phyloP scores from a whole-genome alignment of 1,140 invertebrate species.

The Caenorhabditis tropicalis region DNA sequence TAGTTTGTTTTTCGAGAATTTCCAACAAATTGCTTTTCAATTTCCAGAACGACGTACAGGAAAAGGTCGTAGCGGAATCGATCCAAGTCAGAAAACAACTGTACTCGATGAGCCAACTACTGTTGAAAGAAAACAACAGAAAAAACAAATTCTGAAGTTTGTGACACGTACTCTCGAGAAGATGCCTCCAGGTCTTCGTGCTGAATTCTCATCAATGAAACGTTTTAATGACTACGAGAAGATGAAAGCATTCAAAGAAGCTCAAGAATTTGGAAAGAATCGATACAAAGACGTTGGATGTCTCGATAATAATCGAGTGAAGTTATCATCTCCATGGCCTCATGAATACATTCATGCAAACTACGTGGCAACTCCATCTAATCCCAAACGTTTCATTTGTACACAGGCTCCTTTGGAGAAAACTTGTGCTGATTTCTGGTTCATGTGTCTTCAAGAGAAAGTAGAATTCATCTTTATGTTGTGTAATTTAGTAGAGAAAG shows the following conservation, averaged over 20 bases:
- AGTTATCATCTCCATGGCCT: not conserved
- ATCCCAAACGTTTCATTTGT: conserved; percentile 40
- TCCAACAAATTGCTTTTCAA: not conserved
- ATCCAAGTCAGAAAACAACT: not conserved
- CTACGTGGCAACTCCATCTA: not conserved
- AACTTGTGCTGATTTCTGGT: conserved; percentile 31
- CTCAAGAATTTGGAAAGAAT: not conserved
- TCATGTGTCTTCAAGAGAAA: conserved; percentile 18
- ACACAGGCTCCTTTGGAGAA: conserved; percentile 40
- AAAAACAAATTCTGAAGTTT: conserved; percentile 25
- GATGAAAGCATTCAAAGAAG: conserved; percentile 29
- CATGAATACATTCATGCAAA: conserved; percentile 45
- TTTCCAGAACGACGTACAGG: not conserved
- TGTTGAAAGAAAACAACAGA: conserved; percentile 10
- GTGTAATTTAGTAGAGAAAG: conserved; percentile 33
- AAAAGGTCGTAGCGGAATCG: not conserved
- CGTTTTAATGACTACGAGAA: conserved; percentile 10
- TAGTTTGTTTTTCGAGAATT: not conserved
- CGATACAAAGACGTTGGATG: conserved; percentile 46
- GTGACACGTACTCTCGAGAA: not conserved
- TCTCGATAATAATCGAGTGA: conserved; percentile 35
- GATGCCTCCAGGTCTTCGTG: conserved; percentile 21
- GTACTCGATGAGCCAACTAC: conserved; percentile 32
- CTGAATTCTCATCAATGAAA: conserved; percentile 8
- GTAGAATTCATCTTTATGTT: conserved; percentile 38